These are phyloP conservation scores for Macrostomum lignano DNA, from an alignment of 1,140 invertebrate genomes.

Conservation along the genomic window DNA sequence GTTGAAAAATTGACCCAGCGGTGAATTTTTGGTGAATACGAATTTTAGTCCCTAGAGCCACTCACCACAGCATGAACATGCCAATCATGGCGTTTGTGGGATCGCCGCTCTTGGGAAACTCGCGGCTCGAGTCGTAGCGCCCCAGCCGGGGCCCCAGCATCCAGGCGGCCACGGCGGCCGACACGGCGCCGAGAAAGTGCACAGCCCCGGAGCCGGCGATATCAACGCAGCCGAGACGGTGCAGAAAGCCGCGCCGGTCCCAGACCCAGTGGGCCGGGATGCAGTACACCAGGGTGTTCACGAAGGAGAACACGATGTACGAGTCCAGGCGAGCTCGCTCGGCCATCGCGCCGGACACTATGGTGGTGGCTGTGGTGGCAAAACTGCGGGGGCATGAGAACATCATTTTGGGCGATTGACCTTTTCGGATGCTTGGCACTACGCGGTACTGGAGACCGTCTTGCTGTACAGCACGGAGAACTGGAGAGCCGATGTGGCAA, in stretches of 20 bases:
- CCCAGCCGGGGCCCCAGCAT: slow-evolving; percentile 65
- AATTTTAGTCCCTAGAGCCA: neutral
- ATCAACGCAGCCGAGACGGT: slow-evolving; percentile 13
- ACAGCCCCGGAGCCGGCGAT: slow-evolving; percentile 53
- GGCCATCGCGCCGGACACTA: slow-evolving; percentile 37
- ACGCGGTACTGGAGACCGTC: too few species aligned
- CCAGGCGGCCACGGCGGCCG: slow-evolving; percentile 52
- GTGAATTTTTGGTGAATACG: slow-evolving; percentile 3
- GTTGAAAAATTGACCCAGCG: neutral
- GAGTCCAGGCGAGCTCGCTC: slow-evolving; percentile 4
- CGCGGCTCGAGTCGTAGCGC: slow-evolving; percentile 41
- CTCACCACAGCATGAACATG: slow-evolving; percentile 54
- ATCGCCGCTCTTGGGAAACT: slow-evolving; percentile 33
- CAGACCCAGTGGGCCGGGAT: slow-evolving; percentile 61
- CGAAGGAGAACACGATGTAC: slow-evolving; percentile 42
- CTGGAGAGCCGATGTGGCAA: too few species aligned
- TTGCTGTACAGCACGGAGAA: too few species aligned
- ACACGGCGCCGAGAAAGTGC: slow-evolving; percentile 48
- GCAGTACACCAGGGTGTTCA: slow-evolving; percentile 60
- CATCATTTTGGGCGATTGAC: too few species aligned
- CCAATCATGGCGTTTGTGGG: slow-evolving; percentile 68
- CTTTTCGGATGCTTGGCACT: too few species aligned
- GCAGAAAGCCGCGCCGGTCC: slow-evolving; percentile 11
- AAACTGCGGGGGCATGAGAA: too few species aligned
- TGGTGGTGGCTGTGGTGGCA: slow-evolving; percentile 57